A percentile compares a stretch with the other conserved stretches of the same genome.
These are phyloP conservation scores for Wasmannia auropunctata DNA, from an alignment of 1,140 invertebrate species.

Conservation along the genomic window DNA sequence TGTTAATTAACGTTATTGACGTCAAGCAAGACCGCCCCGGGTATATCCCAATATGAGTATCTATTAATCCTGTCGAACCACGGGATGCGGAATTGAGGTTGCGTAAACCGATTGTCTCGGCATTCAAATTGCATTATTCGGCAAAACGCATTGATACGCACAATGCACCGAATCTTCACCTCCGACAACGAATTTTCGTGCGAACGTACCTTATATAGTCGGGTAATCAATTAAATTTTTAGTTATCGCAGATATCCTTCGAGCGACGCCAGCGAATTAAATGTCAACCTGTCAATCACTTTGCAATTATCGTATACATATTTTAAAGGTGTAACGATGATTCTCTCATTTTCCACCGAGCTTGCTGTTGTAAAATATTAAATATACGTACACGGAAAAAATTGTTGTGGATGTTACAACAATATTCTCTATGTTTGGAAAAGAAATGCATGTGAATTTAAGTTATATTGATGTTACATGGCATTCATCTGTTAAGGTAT, in stretches of 20 bases:
- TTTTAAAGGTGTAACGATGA: background rate
- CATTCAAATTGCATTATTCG: background rate
- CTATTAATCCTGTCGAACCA: conserved; percentile 43
- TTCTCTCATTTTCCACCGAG: background rate
- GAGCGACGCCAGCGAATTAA: background rate
- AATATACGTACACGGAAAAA: background rate
- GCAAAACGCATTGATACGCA: background rate
- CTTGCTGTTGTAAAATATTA: background rate
- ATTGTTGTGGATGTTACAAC: no score
- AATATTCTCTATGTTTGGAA: no score
- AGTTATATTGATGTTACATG: no score
- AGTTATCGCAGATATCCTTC: background rate
- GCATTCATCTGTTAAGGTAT: no score
- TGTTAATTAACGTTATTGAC: conserved; percentile 79
- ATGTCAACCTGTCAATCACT: background rate
- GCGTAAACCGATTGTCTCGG: background rate
- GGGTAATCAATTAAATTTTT: background rate
- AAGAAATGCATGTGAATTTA: no score
- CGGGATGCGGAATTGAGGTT: background rate
- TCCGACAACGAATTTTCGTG: background rate
- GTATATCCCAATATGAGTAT: conserved; percentile 25
- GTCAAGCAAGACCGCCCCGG: conserved; percentile 39
- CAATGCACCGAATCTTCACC: background rate
- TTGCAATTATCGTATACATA: background rate
- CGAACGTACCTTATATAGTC: background rate